Base-by-base conservation (phyloP, 1,140 invertebrate species). In the Pomacea maculata region DNA sequence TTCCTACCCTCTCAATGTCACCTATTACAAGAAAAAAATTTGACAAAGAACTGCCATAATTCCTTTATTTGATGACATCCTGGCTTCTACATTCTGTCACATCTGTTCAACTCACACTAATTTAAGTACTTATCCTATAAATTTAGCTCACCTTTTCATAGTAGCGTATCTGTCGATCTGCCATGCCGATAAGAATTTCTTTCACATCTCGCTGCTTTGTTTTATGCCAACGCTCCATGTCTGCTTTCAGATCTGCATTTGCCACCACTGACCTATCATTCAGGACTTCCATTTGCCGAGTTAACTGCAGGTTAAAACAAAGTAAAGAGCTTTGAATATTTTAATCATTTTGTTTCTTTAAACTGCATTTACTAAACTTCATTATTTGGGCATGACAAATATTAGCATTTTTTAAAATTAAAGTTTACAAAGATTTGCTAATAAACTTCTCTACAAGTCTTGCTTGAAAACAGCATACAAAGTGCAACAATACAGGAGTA, bases 151-250 rank as follows among this genome's bases (percentile, higher is more conserved):
- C 92, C 91, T 94, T 93, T 86, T 95, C 93, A 90, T 95, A 95
- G 87, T 94, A 94, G 73, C 92, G 89, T 65, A 95, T 94, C 87
- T 95, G 94, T 87, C 94, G 92, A 83, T 95, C 94, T 21, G 94
- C 94, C 92, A 95, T 93, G 83, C 92, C 89, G 5, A 94, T 88
- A 9, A 95, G 91, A 83, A 95, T 93, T 81, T 93, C 93, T 85
- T 95, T 95, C 52, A 95, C 88, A 88, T 95, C 94, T 19, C 92
- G 90, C 82, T 93, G 93, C 88, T 95, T 95, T 80, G 95, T 94
- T 25, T 92, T 87, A 82, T 95, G 93, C 95, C 95, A 96, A 78
- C 94, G 90, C 68, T 95, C 94, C 79, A 95, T 90, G 88, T 95
- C 95, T 61, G 94, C 94, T 72, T 94, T 92, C 11, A 96, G 90